Percentiles rank a stretch among this genome's conserved stretches.
These are phyloP conservation scores for Sisor rabdophorus DNA, from an alignment of 2,113 vertebrate genomes.

Conservation along the genomic window DNA sequence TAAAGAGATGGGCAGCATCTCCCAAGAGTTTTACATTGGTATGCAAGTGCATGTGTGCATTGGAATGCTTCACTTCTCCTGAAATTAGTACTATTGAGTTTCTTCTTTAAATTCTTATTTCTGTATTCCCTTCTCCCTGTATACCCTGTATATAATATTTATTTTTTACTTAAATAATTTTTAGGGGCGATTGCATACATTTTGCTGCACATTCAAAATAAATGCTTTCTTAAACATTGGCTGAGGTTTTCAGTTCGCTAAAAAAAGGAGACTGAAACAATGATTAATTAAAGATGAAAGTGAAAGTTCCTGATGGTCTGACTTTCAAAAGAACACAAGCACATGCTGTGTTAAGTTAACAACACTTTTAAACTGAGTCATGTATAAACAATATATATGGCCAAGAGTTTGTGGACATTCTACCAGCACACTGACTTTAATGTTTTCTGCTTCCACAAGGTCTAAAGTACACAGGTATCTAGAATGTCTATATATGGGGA, in stretches of 20 bases:
- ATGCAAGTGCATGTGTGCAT: constrained; percentile 45
- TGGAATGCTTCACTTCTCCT: not conserved
- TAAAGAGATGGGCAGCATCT: constrained; percentile 98
- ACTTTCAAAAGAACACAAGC: not conserved
- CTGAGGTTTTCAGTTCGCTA: not conserved
- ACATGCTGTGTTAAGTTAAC: not conserved
- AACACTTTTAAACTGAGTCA: too few relatives aligned
- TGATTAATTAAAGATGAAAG: constrained; percentile 3
- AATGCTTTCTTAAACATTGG: not conserved
- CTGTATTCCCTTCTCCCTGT: not conserved
- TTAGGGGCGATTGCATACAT: too few relatives aligned
- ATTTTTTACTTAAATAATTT: not conserved
- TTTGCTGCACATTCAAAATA: not conserved
- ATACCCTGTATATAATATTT: too few relatives aligned
- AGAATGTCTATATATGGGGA: too few relatives aligned
- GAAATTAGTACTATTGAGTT: not conserved
- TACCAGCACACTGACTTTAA: too few relatives aligned
- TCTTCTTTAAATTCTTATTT: not conserved
- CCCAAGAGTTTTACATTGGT: constrained; percentile 99
- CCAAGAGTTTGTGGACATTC: too few relatives aligned
- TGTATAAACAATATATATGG: too few relatives aligned
- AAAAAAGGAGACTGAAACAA: constrained; percentile 7
- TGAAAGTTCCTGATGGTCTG: not conserved
- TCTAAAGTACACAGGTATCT: too few relatives aligned
- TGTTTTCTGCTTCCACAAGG: too few relatives aligned